A percentile compares a stretch with the other conserved stretches of the same genome.
phyloP scores from a whole-genome alignment of 30 jellyfish, hydroid and myxozoan genomes.

The Cassiopea xamachana region DNA sequence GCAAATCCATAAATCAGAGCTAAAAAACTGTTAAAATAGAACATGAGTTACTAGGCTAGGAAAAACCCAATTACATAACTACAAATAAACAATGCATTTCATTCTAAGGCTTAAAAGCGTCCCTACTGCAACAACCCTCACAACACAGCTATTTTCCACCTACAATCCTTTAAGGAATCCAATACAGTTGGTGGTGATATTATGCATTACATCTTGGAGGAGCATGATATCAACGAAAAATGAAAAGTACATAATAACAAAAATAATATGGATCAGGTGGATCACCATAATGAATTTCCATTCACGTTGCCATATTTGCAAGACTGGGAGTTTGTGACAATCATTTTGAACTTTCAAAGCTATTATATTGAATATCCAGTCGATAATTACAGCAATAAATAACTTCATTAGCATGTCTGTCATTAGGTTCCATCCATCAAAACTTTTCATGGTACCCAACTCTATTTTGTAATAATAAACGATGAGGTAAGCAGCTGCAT shows the following conservation, averaged over 20 bases:
- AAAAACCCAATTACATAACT: too few relatives aligned
- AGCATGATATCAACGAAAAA: background rate
- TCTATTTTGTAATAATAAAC: slow-evolving; percentile 29
- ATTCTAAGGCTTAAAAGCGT: too few relatives aligned
- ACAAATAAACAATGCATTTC: too few relatives aligned
- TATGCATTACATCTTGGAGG: background rate
- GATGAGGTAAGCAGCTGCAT: slow-evolving; percentile 16
- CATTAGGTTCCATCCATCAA: slow-evolving; percentile 12
- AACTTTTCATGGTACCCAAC: background rate
- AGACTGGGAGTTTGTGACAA: background rate
- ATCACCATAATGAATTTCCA: slow-evolving; percentile 25
- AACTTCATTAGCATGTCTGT: background rate
- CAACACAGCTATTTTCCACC: too few relatives aligned
- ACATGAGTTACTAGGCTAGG: too few relatives aligned
- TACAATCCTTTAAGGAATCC: background rate
- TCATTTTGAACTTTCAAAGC: slow-evolving; percentile 17
- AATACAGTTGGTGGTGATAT: background rate
- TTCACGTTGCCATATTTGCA: slow-evolving; percentile 8
- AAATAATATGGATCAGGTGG: slow-evolving; percentile 17
- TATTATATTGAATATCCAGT: slow-evolving; percentile 4
- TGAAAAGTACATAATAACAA: slow-evolving; percentile 9
- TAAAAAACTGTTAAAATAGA: too few relatives aligned
- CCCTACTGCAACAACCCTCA: too few relatives aligned
- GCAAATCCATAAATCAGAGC: too few relatives aligned
- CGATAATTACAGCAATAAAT: slow-evolving; percentile 21